These are phyloP conservation scores for Allophyes oxyacanthae DNA, from an alignment of 2,888 invertebrate species.

Conservation along the genomic window DNA sequence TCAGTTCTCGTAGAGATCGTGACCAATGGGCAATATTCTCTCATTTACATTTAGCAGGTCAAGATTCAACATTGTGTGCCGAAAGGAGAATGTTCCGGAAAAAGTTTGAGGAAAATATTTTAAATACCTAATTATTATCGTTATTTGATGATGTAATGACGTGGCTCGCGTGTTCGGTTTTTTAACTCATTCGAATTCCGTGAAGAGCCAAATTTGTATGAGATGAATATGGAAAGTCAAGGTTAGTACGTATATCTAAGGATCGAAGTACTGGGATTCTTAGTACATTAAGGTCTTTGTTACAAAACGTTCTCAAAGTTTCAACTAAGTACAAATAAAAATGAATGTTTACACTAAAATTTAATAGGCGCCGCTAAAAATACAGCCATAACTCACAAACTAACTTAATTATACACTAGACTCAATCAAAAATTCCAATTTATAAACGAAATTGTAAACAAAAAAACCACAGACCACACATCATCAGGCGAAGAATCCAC, in stretches of 20 bases:
- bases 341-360: constrained; percentile 44
- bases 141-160: constrained; percentile 9
- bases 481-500: constrained; percentile 36
- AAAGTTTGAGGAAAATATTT: constrained; percentile 7
- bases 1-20: constrained; percentile 18
- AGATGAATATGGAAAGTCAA: background rate
- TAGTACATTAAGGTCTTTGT: no score
- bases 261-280: no score
- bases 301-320: no score
- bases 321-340: background rate
- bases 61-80: constrained; percentile 23
- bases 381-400: constrained; percentile 45
- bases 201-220: background rate
- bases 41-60: constrained; percentile 33
- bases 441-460: constrained; percentile 58
- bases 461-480: constrained; percentile 59
- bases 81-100: constrained; percentile 4
- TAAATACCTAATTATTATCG: constrained; percentile 1
- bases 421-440: constrained; percentile 53
- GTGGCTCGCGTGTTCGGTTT: constrained; percentile 7
- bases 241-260: background rate
- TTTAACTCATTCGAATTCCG: constrained; percentile 1
- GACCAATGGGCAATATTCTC: constrained; percentile 19
- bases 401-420: constrained; percentile 53
- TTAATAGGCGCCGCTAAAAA: constrained; percentile 34